Base-by-base conservation (phyloP, 1,140 invertebrate species). In the Diuraphis noxia region DNA sequence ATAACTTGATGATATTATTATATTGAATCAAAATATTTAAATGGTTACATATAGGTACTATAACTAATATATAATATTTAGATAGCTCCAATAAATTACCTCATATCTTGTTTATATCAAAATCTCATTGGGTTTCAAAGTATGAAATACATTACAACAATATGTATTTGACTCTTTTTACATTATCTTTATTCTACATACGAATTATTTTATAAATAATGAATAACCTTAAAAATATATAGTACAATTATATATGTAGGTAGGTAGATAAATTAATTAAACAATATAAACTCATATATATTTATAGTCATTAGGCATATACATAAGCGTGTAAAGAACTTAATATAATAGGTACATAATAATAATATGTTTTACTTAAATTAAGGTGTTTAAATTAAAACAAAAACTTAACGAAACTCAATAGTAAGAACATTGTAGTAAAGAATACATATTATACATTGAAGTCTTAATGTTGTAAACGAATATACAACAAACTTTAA, bases 371-470 rank as follows among this genome's bases (percentile, higher is more conserved):
- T 84, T 43, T 84, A 43, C 82, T 84, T 84, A 84, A 30, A 34
- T 84, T n/a, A 21, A 84, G 46, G 30, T 43, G 40, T 43, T 84
- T 43, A n/a, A 82, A 43, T 41, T 30, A 84, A 84, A 84, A 84
- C 41, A 84, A 84, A 84, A 84, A 84, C 82, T 43, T 84, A 84
- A 84, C 82, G 41, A 84, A 84, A 84, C 41, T n/a, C 82, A 41
- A 84, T 84, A 84, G 82, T 30, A n/a, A 43, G 25, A 43, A 43
- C 43, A 84, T 17, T 43, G 6, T n/a, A n/a, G 17, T 84, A 43
- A 43, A 84, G 41, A 84, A n/a, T 41, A 84, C 41, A 43, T 34
- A 43, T n/a, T 41, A 43, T 43, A 43, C 30, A 43, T 46, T 23
- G 17, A 43, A 43, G 30, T n/a, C 30, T 46, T 84, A 43, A 43